These are phyloP conservation scores for Moxostoma hubbsi DNA, from an alignment of 2,797 vertebrate species.

Conservation along the genomic window DNA sequence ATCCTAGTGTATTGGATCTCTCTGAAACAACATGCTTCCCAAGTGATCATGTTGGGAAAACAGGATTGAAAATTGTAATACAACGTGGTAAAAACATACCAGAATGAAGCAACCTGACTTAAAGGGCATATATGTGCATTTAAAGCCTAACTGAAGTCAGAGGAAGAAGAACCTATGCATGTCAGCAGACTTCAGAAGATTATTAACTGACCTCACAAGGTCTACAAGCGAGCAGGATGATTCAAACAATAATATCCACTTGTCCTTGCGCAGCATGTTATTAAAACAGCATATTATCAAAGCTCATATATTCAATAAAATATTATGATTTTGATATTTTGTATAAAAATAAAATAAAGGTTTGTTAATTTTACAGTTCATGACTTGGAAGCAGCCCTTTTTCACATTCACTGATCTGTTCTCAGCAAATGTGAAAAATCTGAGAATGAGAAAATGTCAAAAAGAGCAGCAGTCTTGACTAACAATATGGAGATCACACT, in stretches of 20 bases:
- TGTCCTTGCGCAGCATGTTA: background rate
- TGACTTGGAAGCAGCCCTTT: background rate
- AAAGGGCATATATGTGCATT: background rate
- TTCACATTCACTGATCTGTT: background rate
- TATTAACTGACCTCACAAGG: constrained; percentile 55
- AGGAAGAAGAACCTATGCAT: constrained; percentile 4
- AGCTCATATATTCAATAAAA: background rate
- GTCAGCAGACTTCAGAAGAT: constrained; percentile 59
- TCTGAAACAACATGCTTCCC: too few species aligned
- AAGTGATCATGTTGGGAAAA: too few species aligned
- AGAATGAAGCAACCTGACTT: background rate
- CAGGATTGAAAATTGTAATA: background rate
- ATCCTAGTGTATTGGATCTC: too few species aligned
- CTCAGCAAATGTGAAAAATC: too few species aligned
- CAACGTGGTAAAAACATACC: background rate
- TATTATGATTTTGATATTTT: too few species aligned
- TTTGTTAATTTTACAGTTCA: background rate
- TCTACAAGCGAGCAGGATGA: background rate
- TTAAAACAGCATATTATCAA: background rate
- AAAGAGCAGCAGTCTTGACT: background rate
- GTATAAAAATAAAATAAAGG: background rate
- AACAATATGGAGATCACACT: background rate
- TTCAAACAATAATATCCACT: background rate
- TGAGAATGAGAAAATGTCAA: too few species aligned
- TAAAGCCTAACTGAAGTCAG: constrained; percentile 19